Base-by-base conservation (phyloP, 2,797 vertebrate species). In the Enteromius trimaculatus region DNA sequence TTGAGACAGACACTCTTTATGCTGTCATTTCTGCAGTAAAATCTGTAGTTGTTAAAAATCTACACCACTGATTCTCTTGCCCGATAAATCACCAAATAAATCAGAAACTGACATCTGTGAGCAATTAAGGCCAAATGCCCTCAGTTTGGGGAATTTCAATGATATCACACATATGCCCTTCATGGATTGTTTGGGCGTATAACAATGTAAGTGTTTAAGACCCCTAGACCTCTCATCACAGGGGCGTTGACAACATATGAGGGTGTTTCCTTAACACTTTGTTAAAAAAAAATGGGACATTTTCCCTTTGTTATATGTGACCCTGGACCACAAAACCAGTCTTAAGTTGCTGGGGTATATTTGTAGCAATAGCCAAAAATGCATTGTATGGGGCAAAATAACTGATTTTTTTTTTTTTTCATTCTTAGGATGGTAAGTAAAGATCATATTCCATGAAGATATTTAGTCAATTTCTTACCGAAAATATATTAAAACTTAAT, bases 1-100 rank as follows among this genome's bases (percentile, higher is more conserved):
- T 90, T 85, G 79, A 77, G 76, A 79, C 37, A 34, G 23, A 77
- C 74, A 9, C 66, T 83, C 80, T 84, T 72, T 86, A 85, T 74
- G 29, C 64, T 23, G 23, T 53, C 29, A 60, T 19, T 77, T 77
- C 44, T 53, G 26, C 26, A 19, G n/a, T 44, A 19, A 21, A 71
- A 55, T 53, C 21, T 49, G 7, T 11, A 51, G 17, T 37, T 1
- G 7, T 60, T 79, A 58, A 81, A 84, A 69, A 31, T 53, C 11
- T 13, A 69, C 29, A 66, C 31, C 7, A 16, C 69, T 49, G 13
- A 66, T 71, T 1, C 11, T 37, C 6, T 31, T 60, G 47, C 31
- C 42, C 17, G 69, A 17, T 23, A 51, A 70, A 60, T 68, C 19
- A 42, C 10, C 19, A 21, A 55, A 31, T 64, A 8, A 65, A 16